A percentile compares a stretch with the other conserved stretches of the same genome.
Evolutionary conservation across 2,888 invertebrate species (phyloP).

Genomic region (Synergus japonicus): DNA sequence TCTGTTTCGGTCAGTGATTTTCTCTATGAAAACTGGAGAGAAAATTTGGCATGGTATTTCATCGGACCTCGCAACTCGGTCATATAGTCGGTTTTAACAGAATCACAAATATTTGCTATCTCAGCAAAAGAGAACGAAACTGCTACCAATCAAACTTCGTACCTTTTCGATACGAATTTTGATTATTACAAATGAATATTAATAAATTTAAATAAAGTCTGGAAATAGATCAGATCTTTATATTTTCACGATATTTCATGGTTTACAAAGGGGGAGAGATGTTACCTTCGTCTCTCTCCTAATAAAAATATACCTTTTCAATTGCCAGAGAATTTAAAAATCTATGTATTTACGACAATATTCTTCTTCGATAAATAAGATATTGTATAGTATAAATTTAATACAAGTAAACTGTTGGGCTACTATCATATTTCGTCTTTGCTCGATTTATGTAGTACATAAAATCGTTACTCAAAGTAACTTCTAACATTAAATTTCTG

Average conservation of each 20-base stretch:
- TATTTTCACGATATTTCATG: too few species aligned
- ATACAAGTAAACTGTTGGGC: not conserved
- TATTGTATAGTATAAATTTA: not conserved
- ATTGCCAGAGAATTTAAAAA: too few species aligned
- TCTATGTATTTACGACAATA: not conserved
- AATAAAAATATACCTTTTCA: too few species aligned
- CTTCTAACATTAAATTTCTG: conserved; percentile 69
- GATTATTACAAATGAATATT: too few species aligned
- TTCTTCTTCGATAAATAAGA: not conserved
- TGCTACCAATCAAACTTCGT: too few species aligned
- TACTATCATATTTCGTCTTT: not conserved
- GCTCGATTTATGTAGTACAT: not conserved
- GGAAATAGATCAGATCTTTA: too few species aligned
- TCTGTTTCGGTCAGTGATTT: not conserved
- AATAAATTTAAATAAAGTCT: too few species aligned
- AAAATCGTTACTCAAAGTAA: conserved; percentile 51
- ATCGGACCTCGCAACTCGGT: not conserved
- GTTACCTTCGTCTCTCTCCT: too few species aligned
- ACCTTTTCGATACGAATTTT: too few species aligned
- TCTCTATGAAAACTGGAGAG: not conserved
- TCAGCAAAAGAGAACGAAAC: too few species aligned
- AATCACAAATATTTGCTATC: conserved; percentile 50
- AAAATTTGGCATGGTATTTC: not conserved
- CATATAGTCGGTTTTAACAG: conserved; percentile 51
- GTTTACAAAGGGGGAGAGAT: too few species aligned